A percentile compares a stretch with the other conserved stretches of the same genome.
Conservation (phyloP, 92 coral and sea anemone genomes). For the Epizoanthus fatuus region DNA sequence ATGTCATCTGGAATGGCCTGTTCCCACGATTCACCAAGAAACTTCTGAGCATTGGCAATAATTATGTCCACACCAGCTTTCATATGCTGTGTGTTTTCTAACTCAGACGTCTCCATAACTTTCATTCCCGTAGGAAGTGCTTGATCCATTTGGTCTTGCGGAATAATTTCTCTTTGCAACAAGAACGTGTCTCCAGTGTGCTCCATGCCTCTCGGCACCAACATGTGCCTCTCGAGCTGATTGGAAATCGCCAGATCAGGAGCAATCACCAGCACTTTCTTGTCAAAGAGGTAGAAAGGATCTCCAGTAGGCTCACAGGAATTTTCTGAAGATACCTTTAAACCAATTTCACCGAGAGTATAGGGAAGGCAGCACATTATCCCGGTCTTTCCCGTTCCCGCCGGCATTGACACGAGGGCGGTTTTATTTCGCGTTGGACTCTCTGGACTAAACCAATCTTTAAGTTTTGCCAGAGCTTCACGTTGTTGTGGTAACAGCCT, state of each 20-base stretch:
- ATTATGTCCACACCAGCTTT: constrained; percentile 12
- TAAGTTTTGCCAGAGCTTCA: constrained; percentile 21
- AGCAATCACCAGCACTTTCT: constrained; percentile 56
- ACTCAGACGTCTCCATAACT: background rate
- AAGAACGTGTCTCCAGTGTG: constrained; percentile 39
- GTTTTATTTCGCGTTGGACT: background rate
- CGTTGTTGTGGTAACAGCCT: background rate
- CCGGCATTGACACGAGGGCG: constrained; percentile 66
- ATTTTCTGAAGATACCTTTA: background rate
- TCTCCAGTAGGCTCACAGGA: background rate
- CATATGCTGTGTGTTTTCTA: background rate
- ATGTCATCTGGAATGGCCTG: constrained; percentile 16
- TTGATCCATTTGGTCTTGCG: background rate
- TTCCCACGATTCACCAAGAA: constrained; percentile 40
- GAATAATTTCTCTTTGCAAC: constrained; percentile 33
- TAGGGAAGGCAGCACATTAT: constrained; percentile 70
- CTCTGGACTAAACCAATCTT: constrained; percentile 11
- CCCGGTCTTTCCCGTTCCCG: constrained; percentile 67
- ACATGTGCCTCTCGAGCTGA: constrained; percentile 37
- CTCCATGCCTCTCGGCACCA: background rate
- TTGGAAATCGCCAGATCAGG: constrained; percentile 44
- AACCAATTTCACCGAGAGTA: constrained; percentile 28
- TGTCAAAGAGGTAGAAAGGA: constrained; percentile 15
- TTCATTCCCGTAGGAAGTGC: constrained; percentile 28
- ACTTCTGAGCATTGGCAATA: constrained; percentile 63